Conservation (phyloP, 2,113 vertebrate genomes). For the Leiothrix lutea region DNA sequence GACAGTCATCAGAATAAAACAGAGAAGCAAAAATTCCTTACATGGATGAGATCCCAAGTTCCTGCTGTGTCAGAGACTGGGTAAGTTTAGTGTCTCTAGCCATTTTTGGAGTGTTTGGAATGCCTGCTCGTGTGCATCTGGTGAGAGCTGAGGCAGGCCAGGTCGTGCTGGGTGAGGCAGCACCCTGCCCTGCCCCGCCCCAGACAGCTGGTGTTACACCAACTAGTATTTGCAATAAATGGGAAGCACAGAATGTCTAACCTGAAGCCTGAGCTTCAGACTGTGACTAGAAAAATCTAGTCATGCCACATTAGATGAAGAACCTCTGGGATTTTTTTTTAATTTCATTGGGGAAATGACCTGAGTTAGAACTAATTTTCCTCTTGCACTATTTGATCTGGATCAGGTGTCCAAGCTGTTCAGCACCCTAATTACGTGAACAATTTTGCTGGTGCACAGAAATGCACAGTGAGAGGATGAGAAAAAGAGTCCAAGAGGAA, state of each 20-base stretch:
- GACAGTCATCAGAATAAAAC: background rate
- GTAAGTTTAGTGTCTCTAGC: background rate
- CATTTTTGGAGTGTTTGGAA: background rate
- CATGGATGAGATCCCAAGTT: background rate
- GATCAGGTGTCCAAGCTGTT: background rate
- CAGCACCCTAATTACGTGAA: background rate
- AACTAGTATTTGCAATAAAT: background rate
- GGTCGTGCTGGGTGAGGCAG: background rate
- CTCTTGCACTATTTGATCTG: background rate
- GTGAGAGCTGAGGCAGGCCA: background rate
- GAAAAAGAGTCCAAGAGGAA: background rate
- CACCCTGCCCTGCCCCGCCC: background rate
- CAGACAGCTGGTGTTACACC: background rate
- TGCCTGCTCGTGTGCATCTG: rapidly evolving
- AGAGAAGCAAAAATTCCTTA: background rate
- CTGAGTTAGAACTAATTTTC: background rate
- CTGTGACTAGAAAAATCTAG: background rate
- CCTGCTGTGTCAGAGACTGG: too few relatives aligned
- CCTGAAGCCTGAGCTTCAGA: background rate
- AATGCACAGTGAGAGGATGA: background rate
- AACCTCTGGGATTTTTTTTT: background rate
- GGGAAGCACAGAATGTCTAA: background rate
- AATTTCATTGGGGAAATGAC: background rate
- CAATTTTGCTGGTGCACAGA: background rate
- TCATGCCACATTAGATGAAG: background rate